A percentile compares a stretch with the other conserved stretches of the same genome.
Evolutionary conservation across 1,140 invertebrate genomes (phyloP).

Genomic region (Platyura marginata): DNA sequence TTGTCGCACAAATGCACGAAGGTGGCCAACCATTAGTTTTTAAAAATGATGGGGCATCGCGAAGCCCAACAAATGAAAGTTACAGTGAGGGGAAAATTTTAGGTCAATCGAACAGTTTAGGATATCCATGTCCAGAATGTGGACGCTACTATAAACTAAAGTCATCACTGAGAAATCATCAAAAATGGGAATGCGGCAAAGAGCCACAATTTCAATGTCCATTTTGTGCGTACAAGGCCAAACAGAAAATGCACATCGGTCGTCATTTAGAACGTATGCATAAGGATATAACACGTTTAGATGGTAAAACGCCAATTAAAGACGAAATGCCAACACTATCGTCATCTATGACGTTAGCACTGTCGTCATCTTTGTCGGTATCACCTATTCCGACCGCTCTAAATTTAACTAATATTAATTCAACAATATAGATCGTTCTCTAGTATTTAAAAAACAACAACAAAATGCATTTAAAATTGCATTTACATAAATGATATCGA

Average conservation of each 20-base stretch:
- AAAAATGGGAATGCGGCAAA: conserved; percentile 76
- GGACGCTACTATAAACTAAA: conserved; percentile 67
- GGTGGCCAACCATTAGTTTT: conserved; percentile 19
- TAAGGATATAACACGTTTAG: conserved; percentile 37
- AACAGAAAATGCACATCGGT: conserved; percentile 72
- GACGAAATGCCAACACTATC: not conserved
- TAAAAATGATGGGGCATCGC: conserved; percentile 12
- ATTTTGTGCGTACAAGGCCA: conserved; percentile 62
- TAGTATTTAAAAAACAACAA: no score
- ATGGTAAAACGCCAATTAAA: not conserved
- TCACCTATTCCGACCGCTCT: not conserved
- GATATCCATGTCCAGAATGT: conserved; percentile 57
- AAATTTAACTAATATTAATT: not conserved
- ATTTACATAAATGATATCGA: no score
- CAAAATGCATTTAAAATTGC: no score
- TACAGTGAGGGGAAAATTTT: conserved; percentile 1
- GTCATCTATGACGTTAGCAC: not conserved
- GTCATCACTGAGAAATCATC: conserved; percentile 64
- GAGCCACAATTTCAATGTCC: conserved; percentile 68
- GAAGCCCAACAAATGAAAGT: not conserved
- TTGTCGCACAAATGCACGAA: conserved; percentile 27
- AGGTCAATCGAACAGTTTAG: conserved; percentile 19
- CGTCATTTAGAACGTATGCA: conserved; percentile 76
- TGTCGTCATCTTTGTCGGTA: not conserved
- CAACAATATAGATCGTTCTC: not conserved